Evolutionary conservation across 2,888 invertebrate species (phyloP).

Genomic region (Melolontha melolontha): DNA sequence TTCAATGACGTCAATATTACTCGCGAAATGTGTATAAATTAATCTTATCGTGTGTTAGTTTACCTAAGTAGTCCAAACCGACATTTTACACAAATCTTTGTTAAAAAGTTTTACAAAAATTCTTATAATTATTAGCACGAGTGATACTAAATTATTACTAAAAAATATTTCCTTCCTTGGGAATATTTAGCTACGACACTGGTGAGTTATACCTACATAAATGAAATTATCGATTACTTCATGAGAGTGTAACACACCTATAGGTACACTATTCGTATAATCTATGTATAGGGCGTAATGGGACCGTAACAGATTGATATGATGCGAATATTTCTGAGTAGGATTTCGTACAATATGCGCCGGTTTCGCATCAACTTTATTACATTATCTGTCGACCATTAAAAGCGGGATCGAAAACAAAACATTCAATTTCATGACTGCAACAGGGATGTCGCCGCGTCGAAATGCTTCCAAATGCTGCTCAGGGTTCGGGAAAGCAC

Average conservation of each 20-base stretch:
- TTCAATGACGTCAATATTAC: no score
- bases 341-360: no score
- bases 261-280: slow-evolving; percentile 2
- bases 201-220: slow-evolving; percentile 3
- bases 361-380: background rate
- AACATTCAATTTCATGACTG: slow-evolving; percentile 57
- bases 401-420: slow-evolving; percentile 54
- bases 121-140: no score
- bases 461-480: background rate
- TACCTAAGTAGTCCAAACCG: no score
- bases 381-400: background rate
- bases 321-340: no score
- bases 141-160: no score
- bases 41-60: no score
- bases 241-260: slow-evolving; percentile 1
- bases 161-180: no score
- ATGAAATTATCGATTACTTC: slow-evolving; percentile 13
- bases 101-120: no score
- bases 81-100: no score
- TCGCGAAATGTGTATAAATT: no score
- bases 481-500: slow-evolving; percentile 50
- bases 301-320: background rate
- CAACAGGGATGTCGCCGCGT: slow-evolving; percentile 47
- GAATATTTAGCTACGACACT: background rate
- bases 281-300: no score